Evolutionary conservation across 2,797 vertebrate species (phyloP).

Genomic region (Adelosebastes latens): DNA sequence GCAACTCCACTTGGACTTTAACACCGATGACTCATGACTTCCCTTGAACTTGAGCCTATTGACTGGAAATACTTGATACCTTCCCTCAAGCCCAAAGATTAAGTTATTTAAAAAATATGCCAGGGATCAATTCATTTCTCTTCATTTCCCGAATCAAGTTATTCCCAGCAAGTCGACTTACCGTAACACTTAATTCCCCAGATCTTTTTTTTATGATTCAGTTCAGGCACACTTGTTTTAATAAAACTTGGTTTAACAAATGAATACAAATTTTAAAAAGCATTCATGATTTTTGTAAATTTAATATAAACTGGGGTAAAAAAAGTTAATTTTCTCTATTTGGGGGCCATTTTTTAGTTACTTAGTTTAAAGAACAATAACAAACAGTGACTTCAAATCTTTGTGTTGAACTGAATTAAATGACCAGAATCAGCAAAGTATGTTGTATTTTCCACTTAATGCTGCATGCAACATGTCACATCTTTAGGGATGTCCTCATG

Average conservation of each 20-base stretch:
- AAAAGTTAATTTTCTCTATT: no score
- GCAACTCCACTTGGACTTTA: neutral
- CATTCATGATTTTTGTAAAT: no score
- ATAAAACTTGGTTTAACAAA: neutral
- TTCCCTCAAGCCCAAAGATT: neutral
- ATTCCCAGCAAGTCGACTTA: neutral
- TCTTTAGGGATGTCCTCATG: neutral
- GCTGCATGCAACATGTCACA: neutral
- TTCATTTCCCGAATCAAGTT: neutral
- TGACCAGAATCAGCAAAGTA: neutral
- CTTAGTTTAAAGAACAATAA: neutral
- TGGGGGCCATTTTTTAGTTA: neutral
- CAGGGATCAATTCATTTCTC: neutral
- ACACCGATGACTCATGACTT: neutral
- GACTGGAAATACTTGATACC: neutral
- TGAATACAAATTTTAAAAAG: no score
- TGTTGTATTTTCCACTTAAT: neutral
- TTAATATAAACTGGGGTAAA: no score
- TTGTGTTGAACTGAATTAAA: neutral
- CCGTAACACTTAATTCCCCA: neutral
- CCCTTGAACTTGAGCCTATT: neutral
- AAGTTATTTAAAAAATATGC: neutral
- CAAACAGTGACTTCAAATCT: neutral
- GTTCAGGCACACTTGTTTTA: neutral
- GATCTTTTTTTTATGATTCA: neutral